Percentiles rank a stretch among this genome's conserved stretches.
Conservation (phyloP, 2,113 vertebrate species). For the Hystrix brachyura region DNA sequence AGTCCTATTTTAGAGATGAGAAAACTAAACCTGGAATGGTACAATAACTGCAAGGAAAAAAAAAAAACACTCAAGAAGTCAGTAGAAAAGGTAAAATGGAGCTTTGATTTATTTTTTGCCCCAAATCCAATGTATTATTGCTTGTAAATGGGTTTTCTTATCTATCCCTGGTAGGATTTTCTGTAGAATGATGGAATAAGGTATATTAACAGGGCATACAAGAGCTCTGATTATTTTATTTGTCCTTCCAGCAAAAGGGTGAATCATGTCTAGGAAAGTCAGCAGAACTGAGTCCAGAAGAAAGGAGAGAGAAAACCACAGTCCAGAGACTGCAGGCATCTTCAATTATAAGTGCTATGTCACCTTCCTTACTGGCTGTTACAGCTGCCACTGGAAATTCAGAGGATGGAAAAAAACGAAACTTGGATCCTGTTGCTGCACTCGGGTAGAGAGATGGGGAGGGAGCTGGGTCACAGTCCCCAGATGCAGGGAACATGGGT, state of each 20-base stretch:
- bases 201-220: not conserved
- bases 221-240: constrained; percentile 60
- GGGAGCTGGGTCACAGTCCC: not conserved
- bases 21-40: constrained; percentile 20
- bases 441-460: constrained; percentile 68
- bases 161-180: not conserved
- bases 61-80: not conserved
- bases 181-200: not conserved
- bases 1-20: not conserved
- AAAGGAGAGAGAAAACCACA: not conserved
- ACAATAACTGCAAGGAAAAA: not conserved
- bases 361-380: constrained; percentile 65
- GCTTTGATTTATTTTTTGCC: not conserved
- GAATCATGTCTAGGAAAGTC: constrained; percentile 29
- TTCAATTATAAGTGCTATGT: constrained; percentile 41
- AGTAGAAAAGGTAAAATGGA: not conserved
- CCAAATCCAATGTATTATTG: not conserved
- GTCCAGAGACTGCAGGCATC: not conserved
- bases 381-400: constrained; percentile 64
- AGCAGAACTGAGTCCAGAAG: not conserved
- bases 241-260: constrained; percentile 73
- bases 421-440: constrained; percentile 66
- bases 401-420: constrained; percentile 8
- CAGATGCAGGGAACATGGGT: not conserved
- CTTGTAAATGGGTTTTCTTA: not conserved